phyloP scores from a whole-genome alignment of 2,888 invertebrate genomes.

The Ptycholaimellus sp. region DNA sequence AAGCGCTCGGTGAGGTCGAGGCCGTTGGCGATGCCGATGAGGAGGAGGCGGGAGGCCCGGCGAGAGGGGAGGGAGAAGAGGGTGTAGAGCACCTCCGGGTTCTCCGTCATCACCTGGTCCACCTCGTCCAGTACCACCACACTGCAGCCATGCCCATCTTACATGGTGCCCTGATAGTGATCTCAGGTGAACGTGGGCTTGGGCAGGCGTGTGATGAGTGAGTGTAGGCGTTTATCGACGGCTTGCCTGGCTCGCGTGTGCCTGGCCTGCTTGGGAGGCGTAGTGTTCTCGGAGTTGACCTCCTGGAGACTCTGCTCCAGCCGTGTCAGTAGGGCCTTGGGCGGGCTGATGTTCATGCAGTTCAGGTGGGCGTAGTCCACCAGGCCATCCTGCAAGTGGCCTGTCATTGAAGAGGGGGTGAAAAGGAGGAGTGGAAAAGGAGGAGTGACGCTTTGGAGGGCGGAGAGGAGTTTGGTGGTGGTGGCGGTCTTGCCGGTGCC shows the following conservation, averaged over 20 bases:
- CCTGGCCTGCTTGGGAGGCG: too few relatives aligned
- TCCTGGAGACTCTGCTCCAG: too few relatives aligned
- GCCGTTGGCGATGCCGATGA: slow-evolving; percentile 75
- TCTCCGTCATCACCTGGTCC: slow-evolving; percentile 53
- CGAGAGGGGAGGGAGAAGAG: slow-evolving; percentile 75
- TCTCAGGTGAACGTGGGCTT: too few relatives aligned
- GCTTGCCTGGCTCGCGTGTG: too few relatives aligned
- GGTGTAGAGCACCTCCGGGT: slow-evolving; percentile 63
- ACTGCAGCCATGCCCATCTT: slow-evolving; percentile 6
- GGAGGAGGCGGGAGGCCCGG: slow-evolving; percentile 42
- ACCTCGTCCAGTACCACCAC: slow-evolving; percentile 74
- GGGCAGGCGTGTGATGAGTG: too few relatives aligned
- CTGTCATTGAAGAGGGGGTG: neutral
- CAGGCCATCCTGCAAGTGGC: slow-evolving; percentile 1
- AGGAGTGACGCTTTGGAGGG: neutral
- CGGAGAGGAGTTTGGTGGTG: slow-evolving; percentile 1
- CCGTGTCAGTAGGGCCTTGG: too few relatives aligned
- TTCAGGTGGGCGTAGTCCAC: slow-evolving; percentile 7
- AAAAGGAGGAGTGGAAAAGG: neutral
- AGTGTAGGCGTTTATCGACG: too few relatives aligned
- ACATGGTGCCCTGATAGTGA: too few relatives aligned
- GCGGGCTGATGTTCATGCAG: slow-evolving; percentile 6
- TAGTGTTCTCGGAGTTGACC: too few relatives aligned
- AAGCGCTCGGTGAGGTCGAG: slow-evolving; percentile 73
- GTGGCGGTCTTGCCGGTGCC: slow-evolving; percentile 90